Conservation (phyloP, 2,113 vertebrate genomes). For the Herpetotheres cachinnans region DNA sequence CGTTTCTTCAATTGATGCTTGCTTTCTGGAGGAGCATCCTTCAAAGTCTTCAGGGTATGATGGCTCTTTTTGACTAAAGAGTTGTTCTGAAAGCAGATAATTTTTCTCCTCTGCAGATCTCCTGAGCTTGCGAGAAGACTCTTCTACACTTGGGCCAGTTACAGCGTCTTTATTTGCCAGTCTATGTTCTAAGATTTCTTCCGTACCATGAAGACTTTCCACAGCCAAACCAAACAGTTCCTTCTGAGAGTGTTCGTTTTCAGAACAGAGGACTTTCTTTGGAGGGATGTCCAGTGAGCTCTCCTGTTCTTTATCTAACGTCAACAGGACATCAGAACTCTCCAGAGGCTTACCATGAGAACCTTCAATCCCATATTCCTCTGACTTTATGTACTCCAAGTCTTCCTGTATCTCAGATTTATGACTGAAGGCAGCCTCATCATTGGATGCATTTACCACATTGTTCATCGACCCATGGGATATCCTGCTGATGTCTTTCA, state of each 20-base stretch:
- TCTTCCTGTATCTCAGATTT: constrained; percentile 80
- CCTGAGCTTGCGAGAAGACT: not conserved
- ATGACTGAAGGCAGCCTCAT: constrained; percentile 49
- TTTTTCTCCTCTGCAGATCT: constrained; percentile 45
- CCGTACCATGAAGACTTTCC: constrained; percentile 12
- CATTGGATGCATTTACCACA: constrained; percentile 14
- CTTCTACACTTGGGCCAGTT: not conserved
- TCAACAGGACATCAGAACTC: constrained; percentile 63
- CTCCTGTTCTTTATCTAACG: constrained; percentile 61
- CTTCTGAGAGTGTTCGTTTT: constrained; percentile 19
- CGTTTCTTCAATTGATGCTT: constrained; percentile 30
- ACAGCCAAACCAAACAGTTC: not conserved
- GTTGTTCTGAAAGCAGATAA: constrained; percentile 33
- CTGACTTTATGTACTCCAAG: constrained; percentile 63
- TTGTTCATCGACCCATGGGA: constrained; percentile 5
- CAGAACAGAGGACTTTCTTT: constrained; percentile 30
- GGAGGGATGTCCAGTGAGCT: constrained; percentile 36
- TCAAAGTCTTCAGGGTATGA: constrained; percentile 71
- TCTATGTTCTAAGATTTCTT: constrained; percentile 18
- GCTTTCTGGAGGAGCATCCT: constrained; percentile 65
- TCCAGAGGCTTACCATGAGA: constrained; percentile 1
- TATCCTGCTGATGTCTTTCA: not conserved
- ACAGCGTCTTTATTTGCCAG: not conserved
- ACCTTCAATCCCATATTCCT: constrained; percentile 50
- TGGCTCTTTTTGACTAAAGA: constrained; percentile 40